Evolutionary conservation across 2,888 invertebrate species (phyloP), one percentile per base, ranked within the genome.

Genomic region (Caenorhabditis macrosperma): DNA sequence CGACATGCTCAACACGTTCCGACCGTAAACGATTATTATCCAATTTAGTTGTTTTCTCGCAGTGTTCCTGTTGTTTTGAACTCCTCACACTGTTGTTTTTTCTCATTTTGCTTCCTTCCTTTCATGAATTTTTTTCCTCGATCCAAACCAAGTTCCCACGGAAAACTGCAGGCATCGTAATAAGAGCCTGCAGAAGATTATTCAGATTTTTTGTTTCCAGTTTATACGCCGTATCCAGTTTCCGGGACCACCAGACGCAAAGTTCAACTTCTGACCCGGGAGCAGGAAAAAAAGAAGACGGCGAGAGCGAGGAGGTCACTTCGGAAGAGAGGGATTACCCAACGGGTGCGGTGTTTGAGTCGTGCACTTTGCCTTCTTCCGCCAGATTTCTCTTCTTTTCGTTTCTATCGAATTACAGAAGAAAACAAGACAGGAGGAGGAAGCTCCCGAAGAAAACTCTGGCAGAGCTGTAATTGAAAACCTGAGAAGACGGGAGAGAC

Each of bases 381-480:
- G 30, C 38, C 46, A 46, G 41, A 69, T 52, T 69, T 57, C 30
- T 38, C 44, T 30, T 38, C 24, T 4, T 57, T 57, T 57, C 30
- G 15, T 50, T 15, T 71, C 60, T 30, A 72, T 63, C 63, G 61
- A 72, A 35, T 55, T 61, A 61, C 61, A 54, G 55, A 20, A 55
- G 28, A 44, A 35, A 38, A 35, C 20, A 60, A 52, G 41, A 10
- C 22, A 50, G 50, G 50, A 2, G 50, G 44, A 44, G 20, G 44
- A 17, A 5, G 44, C 4, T 5, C 33, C 38, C 24, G 33, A 46
- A n/a, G 22, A n/a, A 17, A 7, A 22, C n/a, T 33, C 17, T 48
- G 71, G 71, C 71, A 63, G 55, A 17, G 63, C 64, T 64, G 64
- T 74, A 76, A 76, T 76, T 76, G 76, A 67, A 68, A 76, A 76